Evolutionary conservation across 2,113 vertebrate genomes (phyloP).

Genomic region (Melierax canorus): DNA sequence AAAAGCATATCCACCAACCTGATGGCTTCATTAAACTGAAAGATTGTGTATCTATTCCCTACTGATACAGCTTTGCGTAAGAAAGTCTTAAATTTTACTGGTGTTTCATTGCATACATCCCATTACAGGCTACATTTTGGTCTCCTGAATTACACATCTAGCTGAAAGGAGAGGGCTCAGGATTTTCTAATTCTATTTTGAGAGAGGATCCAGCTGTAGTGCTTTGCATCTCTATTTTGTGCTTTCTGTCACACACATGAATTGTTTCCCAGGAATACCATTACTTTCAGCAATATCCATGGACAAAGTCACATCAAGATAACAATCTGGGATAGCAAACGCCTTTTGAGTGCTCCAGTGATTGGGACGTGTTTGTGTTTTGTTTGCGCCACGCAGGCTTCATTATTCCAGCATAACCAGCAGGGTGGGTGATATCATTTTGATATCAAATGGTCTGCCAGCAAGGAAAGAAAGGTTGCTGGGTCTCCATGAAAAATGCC

Average conservation of each 20-base stretch:
- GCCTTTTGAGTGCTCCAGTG: background rate
- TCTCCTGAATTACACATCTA: no score
- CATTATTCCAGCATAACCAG: background rate
- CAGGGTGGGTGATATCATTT: no score
- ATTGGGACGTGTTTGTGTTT: rapidly evolving
- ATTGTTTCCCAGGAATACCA: background rate
- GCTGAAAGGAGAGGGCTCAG: background rate
- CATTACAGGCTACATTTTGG: no score
- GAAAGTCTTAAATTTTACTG: no score
- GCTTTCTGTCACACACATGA: background rate
- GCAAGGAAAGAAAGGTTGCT: background rate
- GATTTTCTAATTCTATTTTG: background rate
- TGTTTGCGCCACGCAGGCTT: background rate
- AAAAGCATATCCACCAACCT: background rate
- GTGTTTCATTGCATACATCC: background rate
- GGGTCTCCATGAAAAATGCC: background rate
- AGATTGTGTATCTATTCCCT: background rate
- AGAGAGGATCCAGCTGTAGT: background rate
- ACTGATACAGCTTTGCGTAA: background rate
- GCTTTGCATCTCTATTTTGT: background rate
- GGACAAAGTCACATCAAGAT: no score
- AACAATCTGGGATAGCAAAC: background rate
- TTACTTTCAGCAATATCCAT: background rate
- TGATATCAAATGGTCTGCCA: background rate
- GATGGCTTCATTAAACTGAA: background rate